Base-by-base conservation (phyloP, 2,888 invertebrate species). In the Polyploca ridens region DNA sequence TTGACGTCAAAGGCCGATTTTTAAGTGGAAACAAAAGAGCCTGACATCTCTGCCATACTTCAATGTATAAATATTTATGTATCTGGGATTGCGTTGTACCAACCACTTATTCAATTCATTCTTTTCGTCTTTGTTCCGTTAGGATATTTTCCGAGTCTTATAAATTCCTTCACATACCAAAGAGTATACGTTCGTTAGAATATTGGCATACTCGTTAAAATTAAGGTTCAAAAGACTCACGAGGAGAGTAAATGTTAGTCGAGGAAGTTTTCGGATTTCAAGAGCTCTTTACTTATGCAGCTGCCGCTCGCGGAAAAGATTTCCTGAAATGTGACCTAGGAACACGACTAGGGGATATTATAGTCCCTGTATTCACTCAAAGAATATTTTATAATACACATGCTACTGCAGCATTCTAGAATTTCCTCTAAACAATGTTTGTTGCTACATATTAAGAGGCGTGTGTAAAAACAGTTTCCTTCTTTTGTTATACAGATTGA, bases 1-100 rank as follows among this genome's bases (percentile, higher is more conserved):
- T 79, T 69, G 74, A 77, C 73, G 75, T 75, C 76, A 75, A 74
- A 78, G 75, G 68, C 67, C 64, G 71, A 65, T 54, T 19, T 54
- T 54, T 10, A 54, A 54, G 19, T 54, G 19, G 54, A 54, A 54
- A 54, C 54, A 54, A 54, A 54, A 54, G 54, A 54, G 49, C n/a
- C 49, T 49, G 54, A 10, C 54, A 57, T 33, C 41, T 41, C 11
- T 63, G 41, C 41, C 58, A 38, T 57, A 58, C 41, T 63, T 57
- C 57, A 58, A 5, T 38, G 41, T 58, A 63, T 63, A 44, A 63
- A 63, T 64, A 67, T 62, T 27, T 57, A 62, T 62, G 19, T 54
- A 19, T 19, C 54, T 54, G 54, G 16, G 16, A 54, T 54, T 54
- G 10, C n/a, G 54, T n/a, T 54, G 33, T 13, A 41, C 41, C 41